Evolutionary conservation across 2,888 invertebrate species (phyloP).

Genomic region (Aphodius granarius): DNA sequence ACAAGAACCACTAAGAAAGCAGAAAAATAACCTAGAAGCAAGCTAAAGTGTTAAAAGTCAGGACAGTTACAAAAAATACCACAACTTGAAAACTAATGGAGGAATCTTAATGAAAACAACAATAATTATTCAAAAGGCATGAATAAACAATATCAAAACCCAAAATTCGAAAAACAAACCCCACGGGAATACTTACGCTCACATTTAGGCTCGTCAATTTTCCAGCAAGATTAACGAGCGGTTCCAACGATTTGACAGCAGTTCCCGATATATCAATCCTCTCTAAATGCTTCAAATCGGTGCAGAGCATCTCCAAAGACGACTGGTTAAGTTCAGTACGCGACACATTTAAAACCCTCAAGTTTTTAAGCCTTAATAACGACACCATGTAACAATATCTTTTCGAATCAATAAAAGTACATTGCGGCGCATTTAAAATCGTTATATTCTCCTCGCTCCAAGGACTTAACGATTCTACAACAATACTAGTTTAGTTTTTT

Average conservation of each 20-base stretch:
- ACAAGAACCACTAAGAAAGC: too few relatives aligned
- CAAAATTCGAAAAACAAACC: too few relatives aligned
- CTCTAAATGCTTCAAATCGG: slow-evolving; percentile 65
- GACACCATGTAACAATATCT: slow-evolving; percentile 57
- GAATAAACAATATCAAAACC: neutral
- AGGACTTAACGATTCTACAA: slow-evolving; percentile 62
- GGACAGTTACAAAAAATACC: neutral
- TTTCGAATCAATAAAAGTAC: slow-evolving; percentile 52
- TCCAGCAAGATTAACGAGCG: slow-evolving; percentile 59
- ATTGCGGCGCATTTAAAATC: neutral
- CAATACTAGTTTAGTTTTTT: slow-evolving; percentile 11
- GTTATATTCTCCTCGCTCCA: slow-evolving; percentile 66
- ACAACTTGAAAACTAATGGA: neutral
- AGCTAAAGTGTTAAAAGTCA: neutral
- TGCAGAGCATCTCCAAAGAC: slow-evolving; percentile 65
- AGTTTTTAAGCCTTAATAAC: slow-evolving; percentile 61
- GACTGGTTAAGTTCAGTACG: slow-evolving; percentile 70
- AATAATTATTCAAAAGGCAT: neutral
- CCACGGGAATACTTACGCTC: slow-evolving; percentile 52
- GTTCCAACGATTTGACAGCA: slow-evolving; percentile 62
- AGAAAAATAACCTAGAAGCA: too few relatives aligned
- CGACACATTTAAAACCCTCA: slow-evolving; percentile 65
- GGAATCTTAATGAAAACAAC: neutral
- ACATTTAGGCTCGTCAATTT: slow-evolving; percentile 62
- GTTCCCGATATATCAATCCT: slow-evolving; percentile 69